Evolutionary conservation across 2,797 vertebrate species (phyloP), one percentile per base, ranked within the genome.

Genomic region (Enteromius viviparus): DNA sequence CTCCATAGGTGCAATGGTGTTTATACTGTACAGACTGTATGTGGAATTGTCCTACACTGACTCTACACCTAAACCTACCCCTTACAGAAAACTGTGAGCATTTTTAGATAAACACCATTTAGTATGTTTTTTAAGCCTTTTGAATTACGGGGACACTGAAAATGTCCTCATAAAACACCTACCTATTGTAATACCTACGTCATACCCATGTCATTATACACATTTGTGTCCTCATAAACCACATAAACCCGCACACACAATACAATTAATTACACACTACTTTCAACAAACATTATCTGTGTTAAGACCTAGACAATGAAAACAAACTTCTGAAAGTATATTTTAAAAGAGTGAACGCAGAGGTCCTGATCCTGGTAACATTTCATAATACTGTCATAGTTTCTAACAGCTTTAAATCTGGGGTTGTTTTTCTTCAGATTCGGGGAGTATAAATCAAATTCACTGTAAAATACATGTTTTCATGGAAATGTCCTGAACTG

Each of bases 401-500:
- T 51, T 34, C 58, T 23, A 66, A 66, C 23, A 53, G 51, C 10
- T 60, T 62, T 62, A 29, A 15, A 29, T 62, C 60, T 62, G 60
- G 26, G 60, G 60, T 62, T 62, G 29, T 76, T 76, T 76, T 37
- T 21, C 15, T 77, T 45, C n/a, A 51, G 64, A 60, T 70, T 75
- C 19, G 53, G 53, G n/a, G 26, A 21, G 51, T 23, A 70, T 72
- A 58, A 71, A 70, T 85, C 45, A 72, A 84, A 78, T 76, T 4
- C 42, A 79, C 53, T 72, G 72, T 42, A 65, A 78, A 70, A 8
- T 65, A 49, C 47, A 80, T n/a, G 49, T 80, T 78, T 68, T 65
- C 6, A 72, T 74, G 74, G 80, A 82, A 87, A 79, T 62, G 68
- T 82, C 78, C 64, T 71, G 49, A 79, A 42, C 23, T 76, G 26